Conservation (phyloP, 1,140 invertebrate genomes). For the Ceratosolen fusciceps region DNA sequence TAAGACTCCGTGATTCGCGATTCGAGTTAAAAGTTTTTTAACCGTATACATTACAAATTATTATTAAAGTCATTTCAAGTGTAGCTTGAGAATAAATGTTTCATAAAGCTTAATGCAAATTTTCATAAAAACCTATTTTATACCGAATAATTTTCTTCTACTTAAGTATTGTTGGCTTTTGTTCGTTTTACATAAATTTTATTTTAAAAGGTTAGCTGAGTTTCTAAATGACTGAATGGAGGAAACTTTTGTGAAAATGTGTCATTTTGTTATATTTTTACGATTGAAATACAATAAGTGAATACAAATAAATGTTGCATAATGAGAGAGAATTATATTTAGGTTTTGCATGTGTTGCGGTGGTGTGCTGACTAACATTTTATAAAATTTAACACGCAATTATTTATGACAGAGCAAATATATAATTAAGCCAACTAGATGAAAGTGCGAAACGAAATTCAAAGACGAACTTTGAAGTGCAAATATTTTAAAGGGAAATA, state of each 20-base stretch:
- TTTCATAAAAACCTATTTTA: slow-evolving; percentile 15
- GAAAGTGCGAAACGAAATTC: slow-evolving; percentile 57
- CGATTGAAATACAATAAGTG: background rate
- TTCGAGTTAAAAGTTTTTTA: background rate
- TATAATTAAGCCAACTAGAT: slow-evolving; percentile 25
- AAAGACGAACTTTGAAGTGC: slow-evolving; percentile 42
- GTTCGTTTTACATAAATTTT: background rate
- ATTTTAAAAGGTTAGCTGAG: background rate
- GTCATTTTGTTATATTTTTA: background rate
- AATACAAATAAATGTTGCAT: background rate
- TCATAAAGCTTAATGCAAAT: slow-evolving; percentile 34
- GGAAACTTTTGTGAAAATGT: background rate
- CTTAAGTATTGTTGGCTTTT: slow-evolving; percentile 7
- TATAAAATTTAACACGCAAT: slow-evolving; percentile 19
- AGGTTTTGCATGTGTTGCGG: slow-evolving; percentile 66
- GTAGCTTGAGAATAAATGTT: slow-evolving; percentile 13
- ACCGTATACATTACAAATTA: background rate
- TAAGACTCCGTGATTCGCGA: slow-evolving; percentile 1
- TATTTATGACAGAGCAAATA: background rate
- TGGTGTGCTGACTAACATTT: slow-evolving; percentile 69
- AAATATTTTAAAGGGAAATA: slow-evolving; percentile 4
- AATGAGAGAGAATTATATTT: background rate
- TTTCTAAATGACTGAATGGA: background rate
- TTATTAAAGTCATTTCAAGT: background rate
- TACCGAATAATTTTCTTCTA: background rate